Evolutionary conservation across 2,113 vertebrate species (phyloP).

Genomic region (Delphinapterus leucas): DNA sequence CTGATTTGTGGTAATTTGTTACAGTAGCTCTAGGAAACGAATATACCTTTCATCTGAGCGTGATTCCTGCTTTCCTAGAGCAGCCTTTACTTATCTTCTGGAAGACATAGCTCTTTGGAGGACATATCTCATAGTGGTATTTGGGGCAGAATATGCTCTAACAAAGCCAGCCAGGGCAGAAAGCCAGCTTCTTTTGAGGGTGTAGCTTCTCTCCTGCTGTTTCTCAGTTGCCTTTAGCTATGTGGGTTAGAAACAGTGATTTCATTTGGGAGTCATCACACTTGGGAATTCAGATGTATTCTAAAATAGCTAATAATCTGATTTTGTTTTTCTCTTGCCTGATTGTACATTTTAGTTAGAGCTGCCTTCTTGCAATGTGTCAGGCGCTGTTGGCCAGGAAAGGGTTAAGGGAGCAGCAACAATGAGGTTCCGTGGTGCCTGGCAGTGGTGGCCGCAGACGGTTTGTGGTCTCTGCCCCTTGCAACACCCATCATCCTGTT

Average conservation of each 20-base stretch:
- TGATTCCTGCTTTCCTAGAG: neutral
- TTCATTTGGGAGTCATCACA: neutral
- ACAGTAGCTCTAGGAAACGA: neutral
- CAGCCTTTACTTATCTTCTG: neutral
- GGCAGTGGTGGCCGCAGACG: neutral
- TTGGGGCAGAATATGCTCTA: neutral
- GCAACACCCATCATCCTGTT: conserved; percentile 23
- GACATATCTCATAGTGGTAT: neutral
- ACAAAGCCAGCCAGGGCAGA: neutral
- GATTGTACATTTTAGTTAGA: neutral
- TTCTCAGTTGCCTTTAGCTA: neutral
- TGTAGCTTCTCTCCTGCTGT: too few relatives aligned
- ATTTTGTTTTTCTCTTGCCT: neutral
- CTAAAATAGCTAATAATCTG: neutral
- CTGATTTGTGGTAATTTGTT: neutral
- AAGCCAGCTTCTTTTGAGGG: neutral
- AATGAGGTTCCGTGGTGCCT: neutral
- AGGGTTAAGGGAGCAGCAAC: neutral
- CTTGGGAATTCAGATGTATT: neutral
- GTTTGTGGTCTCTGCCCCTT: conserved; percentile 58
- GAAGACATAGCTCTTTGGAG: neutral
- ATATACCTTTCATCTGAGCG: neutral
- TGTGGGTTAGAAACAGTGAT: neutral
- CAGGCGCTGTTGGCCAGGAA: neutral
- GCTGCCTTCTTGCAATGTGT: neutral